Base-by-base conservation (phyloP, 1,140 invertebrate species). In the Dendroctonus ponderosae region DNA sequence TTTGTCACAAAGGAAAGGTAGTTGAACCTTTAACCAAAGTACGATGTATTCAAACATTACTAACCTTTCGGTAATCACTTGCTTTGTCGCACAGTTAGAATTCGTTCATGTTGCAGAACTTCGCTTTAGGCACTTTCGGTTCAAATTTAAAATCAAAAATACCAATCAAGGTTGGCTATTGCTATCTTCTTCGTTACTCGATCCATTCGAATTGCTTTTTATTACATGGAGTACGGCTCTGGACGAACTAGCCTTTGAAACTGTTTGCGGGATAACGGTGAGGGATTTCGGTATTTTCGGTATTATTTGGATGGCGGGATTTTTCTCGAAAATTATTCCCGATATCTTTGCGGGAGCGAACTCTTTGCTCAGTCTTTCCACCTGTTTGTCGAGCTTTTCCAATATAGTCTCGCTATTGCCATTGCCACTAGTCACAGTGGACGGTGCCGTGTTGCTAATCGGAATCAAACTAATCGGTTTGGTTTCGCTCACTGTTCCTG, bases 271-370 rank as follows among this genome's bases (percentile, higher is more conserved):
- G 70, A 89, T 89, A 58, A 90, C 87, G 3, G 88, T 90, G 48
- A 90, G 75, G 2, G 87, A 89, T 76, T 89, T 89, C 8, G 89
- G 89, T 73, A 90, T 89, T 79, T 88, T 89, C 50, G 89, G 87
- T 79, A 90, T 79, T 65, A 71, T 66, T 67, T 75, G 71, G 12
- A 69, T 50, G 5, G 70, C 26, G 14, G 61, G 62, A 11, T 67
- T 57, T 50, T 62, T 64, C 26, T 69, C 63, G 6, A 62, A 26
- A 7, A 48, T 38, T 15, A 59, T 61, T 3, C 44, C 54, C 9
- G 69, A 44, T 62, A 58, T 48, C 51, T 63, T 58, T 26, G 66
- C 51, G 6, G 39, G 6, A 15, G 70, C 71, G 9, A 70, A 46
- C 52, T 67, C 71, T 12, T 70, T 62, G 37, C 73, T 75, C n/a